Base-by-base conservation (phyloP, 2,888 invertebrate species). In the Allacma fusca region DNA sequence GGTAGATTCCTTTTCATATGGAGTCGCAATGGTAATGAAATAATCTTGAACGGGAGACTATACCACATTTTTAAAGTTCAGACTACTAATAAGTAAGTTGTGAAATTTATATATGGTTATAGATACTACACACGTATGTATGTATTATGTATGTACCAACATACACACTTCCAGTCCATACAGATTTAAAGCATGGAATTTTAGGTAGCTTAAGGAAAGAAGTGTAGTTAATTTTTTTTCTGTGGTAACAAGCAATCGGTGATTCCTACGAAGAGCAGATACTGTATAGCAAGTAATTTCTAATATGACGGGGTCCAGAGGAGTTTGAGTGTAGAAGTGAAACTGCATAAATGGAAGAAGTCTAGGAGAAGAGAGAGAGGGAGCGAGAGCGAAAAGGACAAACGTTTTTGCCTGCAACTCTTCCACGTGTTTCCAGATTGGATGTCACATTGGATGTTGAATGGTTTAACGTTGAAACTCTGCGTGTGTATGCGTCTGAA, bases 381-480 rank as follows among this genome's bases (percentile, higher is more conserved):
- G 21, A 67, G 28, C 69, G 23, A 69, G 34, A 43, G 69, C 21
- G 69, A 69, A 69, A 43, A 21, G 43, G 43, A 69, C 40, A 69
- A 69, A 28, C n/a, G 28, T 21, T 67, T 34, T n/a, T 21, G 29
- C 67, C 21, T 67, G 9, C 34, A 67, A 29, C 29, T 23, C 24
- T 69, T 69, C 69, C 69, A 69, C 69, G 69, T 69, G 69, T 69
- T 69, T 69, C 69, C 69, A 69, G 69, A 69, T 69, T 69, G 23
- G 24, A 69, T 69, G 69, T 69, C 69, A 69, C 69, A 69, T 43
- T 69, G 43, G 23, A 40, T 69, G 62, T 69, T 69, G 69, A 69
- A 69, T 69, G 69, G 69, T 40, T 40, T 43, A 40, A 40, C 26
- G 43, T 43, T 69, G 34, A 69, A 69, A 69, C 50, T 13, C 40